Evolutionary conservation across 2,797 vertebrate species (phyloP).

Genomic region (Takifugu rubripes): DNA sequence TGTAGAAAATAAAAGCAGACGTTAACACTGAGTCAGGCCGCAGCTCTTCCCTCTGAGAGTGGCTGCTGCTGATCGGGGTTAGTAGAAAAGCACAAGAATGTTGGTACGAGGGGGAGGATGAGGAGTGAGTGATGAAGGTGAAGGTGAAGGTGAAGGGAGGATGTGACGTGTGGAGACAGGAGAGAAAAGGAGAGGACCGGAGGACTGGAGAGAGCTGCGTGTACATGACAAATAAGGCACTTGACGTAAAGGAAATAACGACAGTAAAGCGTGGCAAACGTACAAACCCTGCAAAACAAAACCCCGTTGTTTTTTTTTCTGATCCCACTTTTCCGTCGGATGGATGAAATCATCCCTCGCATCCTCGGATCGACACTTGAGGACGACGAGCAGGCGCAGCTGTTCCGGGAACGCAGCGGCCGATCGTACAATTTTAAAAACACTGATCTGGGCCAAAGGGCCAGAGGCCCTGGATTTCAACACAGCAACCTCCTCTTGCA

Average conservation of each 20-base stretch:
- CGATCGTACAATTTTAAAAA: constrained; percentile 23
- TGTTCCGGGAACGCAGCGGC: constrained; percentile 25
- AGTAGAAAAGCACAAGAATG: constrained; percentile 45
- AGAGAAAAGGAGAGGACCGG: constrained; percentile 39
- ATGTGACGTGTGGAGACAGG: constrained; percentile 31
- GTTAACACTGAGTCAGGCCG: constrained; percentile 67
- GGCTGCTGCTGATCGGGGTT: constrained; percentile 60
- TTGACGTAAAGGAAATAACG: constrained; percentile 51
- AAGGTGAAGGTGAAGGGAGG: constrained; percentile 12
- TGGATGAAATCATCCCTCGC: constrained; percentile 51
- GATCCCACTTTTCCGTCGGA: constrained; percentile 43
- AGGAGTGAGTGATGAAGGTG: constrained; percentile 14
- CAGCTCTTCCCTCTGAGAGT: constrained; percentile 51
- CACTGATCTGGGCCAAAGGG: constrained; percentile 4
- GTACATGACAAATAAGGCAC: constrained; percentile 70
- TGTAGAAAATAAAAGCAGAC: constrained; percentile 47
- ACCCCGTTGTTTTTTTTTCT: constrained; percentile 5
- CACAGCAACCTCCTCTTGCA: constrained; percentile 5
- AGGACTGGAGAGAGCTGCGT: constrained; percentile 45
- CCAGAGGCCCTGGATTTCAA: constrained; percentile 22
- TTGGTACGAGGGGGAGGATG: constrained; percentile 46
- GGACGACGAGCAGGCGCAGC: background rate
- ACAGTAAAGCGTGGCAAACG: constrained; percentile 39
- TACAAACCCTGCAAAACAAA: too few species aligned
- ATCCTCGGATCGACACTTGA: constrained; percentile 37